Evolutionary conservation across 2,797 vertebrate species (phyloP).

Genomic region (Lindbergichthys nudifrons): DNA sequence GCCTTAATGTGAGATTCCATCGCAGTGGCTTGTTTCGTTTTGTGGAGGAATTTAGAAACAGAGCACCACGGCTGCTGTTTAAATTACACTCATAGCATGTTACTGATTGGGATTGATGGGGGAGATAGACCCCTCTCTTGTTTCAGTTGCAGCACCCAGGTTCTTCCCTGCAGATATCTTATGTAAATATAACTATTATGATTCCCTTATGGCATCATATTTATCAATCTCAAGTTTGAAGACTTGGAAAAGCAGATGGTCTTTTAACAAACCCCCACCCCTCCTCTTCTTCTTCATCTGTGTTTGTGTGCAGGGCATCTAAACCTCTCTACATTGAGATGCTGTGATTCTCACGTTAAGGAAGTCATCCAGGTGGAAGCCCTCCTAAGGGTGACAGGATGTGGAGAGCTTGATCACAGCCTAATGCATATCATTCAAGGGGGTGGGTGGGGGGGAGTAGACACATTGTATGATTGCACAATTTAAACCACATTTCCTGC

Average conservation of each 20-base stretch:
- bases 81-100: slow-evolving; percentile 33
- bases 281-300: slow-evolving; percentile 46
- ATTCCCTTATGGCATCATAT: slow-evolving; percentile 38
- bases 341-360: slow-evolving; percentile 65
- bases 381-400: slow-evolving; percentile 73
- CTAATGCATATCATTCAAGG: slow-evolving; percentile 53
- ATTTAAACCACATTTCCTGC: slow-evolving; percentile 74
- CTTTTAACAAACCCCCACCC: slow-evolving; percentile 24
- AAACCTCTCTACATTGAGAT: slow-evolving; percentile 16
- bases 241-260: slow-evolving; percentile 55
- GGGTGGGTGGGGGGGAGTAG: slow-evolving; percentile 48
- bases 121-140: slow-evolving; percentile 44
- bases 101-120: slow-evolving; percentile 42
- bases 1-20: slow-evolving; percentile 57
- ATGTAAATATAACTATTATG: slow-evolving; percentile 36
- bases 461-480: slow-evolving; percentile 63
- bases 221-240: slow-evolving; percentile 33
- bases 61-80: slow-evolving; percentile 54
- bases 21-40: slow-evolving; percentile 42
- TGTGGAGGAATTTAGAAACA: slow-evolving; percentile 63
- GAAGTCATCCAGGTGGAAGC: slow-evolving; percentile 71
- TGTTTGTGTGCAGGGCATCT: slow-evolving; percentile 49
- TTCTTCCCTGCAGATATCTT: background rate
- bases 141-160: slow-evolving; percentile 31
- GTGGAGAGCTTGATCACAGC: slow-evolving; percentile 52